phyloP scores from a whole-genome alignment of 2,113 vertebrate genomes.

The Cnemophilus loriae region DNA sequence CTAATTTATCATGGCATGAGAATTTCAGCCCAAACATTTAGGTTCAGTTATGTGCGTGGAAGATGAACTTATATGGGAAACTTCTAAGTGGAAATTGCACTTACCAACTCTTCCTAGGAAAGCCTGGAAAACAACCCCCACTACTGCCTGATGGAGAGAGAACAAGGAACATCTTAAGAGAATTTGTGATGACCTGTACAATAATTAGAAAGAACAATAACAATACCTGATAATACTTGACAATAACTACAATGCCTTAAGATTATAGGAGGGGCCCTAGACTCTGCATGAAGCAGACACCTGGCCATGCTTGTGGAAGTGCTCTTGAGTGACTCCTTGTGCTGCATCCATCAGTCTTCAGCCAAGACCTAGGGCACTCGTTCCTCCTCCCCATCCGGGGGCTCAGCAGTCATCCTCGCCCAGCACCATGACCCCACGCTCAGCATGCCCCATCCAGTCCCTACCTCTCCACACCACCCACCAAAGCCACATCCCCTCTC shows the following conservation, averaged over 20 bases:
- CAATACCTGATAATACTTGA: not conserved
- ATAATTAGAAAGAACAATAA: not conserved
- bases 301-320: not conserved
- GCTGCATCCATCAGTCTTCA: not conserved
- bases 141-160: not conserved
- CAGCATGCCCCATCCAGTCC: not conserved
- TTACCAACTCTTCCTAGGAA: not conserved
- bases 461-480: not conserved
- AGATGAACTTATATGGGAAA: not conserved
- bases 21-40: not conserved
- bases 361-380: not conserved
- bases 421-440: accelerated
- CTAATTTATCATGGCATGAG: not conserved
- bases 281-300: not conserved
- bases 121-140: not conserved
- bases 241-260: not conserved
- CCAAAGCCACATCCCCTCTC: accelerated
- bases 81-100: not conserved
- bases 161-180: not conserved
- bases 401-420: not conserved
- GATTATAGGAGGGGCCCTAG: not conserved
- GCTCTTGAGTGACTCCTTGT: not conserved
- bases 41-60: not conserved
- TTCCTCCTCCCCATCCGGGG: not conserved
- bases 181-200: not conserved